These are phyloP conservation scores for Aphrophora alni DNA, from an alignment of 2,888 invertebrate genomes.

Conservation along the genomic window DNA sequence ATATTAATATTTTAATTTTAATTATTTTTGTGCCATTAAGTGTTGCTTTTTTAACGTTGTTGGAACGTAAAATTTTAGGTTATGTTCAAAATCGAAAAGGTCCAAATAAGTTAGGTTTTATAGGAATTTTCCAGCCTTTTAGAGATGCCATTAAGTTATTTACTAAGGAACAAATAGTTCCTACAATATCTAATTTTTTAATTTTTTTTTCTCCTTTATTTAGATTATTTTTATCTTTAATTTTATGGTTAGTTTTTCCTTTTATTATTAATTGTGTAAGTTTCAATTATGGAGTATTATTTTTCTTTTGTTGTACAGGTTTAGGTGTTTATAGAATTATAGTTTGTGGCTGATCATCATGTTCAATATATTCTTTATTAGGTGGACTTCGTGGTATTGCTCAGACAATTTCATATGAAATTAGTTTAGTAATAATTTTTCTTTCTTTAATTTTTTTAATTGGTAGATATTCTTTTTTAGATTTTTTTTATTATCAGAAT, in stretches of 20 bases:
- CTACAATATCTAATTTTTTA: slow-evolving; percentile 54
- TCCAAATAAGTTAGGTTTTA: slow-evolving; percentile 71
- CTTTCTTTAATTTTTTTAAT: no score
- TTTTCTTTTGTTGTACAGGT: slow-evolving; percentile 70
- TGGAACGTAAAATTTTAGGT: no score
- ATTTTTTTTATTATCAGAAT: no score
- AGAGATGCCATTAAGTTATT: slow-evolving; percentile 76
- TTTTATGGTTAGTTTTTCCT: slow-evolving; percentile 54
- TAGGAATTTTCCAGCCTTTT: slow-evolving; percentile 73
- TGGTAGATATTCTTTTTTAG: no score
- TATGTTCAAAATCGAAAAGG: slow-evolving; percentile 78
- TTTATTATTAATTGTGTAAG: slow-evolving; percentile 62
- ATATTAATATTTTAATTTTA: slow-evolving; percentile 61
- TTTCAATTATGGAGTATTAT: slow-evolving; percentile 67
- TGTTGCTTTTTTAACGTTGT: no score
- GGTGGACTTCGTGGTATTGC: slow-evolving; percentile 50
- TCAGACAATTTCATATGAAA: no score
- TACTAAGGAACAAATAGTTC: slow-evolving; percentile 68
- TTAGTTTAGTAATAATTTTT: no score
- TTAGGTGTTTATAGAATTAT: slow-evolving; percentile 70
- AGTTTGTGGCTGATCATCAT: slow-evolving; percentile 71
- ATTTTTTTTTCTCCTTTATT: no score
- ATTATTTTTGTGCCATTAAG: slow-evolving; percentile 64
- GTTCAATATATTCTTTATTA: slow-evolving; percentile 75
- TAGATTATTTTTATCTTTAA: no score